Evolutionary conservation across 1,140 invertebrate genomes (phyloP).

Genomic region (Papilio helenus): DNA sequence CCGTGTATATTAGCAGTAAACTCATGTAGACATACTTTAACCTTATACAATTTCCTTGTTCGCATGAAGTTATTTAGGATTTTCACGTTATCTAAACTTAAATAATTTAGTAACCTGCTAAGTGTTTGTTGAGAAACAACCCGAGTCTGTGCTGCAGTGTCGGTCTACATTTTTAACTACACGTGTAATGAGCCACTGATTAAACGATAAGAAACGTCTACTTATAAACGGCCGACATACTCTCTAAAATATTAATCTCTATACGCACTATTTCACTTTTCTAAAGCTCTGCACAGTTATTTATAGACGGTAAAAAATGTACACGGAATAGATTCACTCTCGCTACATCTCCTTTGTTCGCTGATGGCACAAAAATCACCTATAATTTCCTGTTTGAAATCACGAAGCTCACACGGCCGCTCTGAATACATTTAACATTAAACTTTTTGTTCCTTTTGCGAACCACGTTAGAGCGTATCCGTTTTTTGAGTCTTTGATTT

Average conservation of each 20-base stretch:
- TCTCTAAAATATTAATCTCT: slow-evolving; percentile 29
- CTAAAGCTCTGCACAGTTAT: slow-evolving; percentile 38
- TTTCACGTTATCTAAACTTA: neutral
- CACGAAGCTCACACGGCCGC: slow-evolving; percentile 46
- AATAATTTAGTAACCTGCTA: neutral
- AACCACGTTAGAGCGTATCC: slow-evolving; percentile 31
- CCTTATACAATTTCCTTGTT: neutral
- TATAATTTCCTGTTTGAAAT: slow-evolving; percentile 70
- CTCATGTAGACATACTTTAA: neutral
- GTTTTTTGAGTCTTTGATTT: slow-evolving; percentile 16
- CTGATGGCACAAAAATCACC: slow-evolving; percentile 58
- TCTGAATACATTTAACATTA: slow-evolving; percentile 61
- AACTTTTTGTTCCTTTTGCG: slow-evolving; percentile 37
- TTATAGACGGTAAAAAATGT: slow-evolving; percentile 47
- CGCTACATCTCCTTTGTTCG: slow-evolving; percentile 64
- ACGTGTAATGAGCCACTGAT: neutral
- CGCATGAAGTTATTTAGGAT: neutral
- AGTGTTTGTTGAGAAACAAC: neutral
- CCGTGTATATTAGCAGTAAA: neutral
- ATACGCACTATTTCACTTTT: slow-evolving; percentile 11
- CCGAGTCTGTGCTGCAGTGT: neutral
- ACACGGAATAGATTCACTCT: slow-evolving; percentile 62
- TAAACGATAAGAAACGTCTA: neutral
- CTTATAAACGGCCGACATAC: neutral
- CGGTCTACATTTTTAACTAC: neutral